A percentile compares a stretch with the other conserved stretches of the same genome.
phyloP scores from a whole-genome alignment of 2,888 invertebrate species.

The Cheiracanthium punctorium region DNA sequence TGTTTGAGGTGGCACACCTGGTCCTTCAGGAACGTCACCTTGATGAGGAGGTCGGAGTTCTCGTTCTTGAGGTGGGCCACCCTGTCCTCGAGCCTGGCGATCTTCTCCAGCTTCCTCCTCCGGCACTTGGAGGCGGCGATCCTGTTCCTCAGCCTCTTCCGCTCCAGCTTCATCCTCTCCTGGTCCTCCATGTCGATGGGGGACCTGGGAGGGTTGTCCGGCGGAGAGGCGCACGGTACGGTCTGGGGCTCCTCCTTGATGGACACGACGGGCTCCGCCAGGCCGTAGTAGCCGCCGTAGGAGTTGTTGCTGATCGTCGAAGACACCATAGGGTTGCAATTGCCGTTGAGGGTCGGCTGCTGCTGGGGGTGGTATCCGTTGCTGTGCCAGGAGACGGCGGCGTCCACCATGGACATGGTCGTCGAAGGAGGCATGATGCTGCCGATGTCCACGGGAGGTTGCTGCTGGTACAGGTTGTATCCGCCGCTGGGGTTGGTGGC shows the following conservation, averaged over 20 bases:
- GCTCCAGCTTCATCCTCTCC: constrained; percentile 95
- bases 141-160: constrained; percentile 96
- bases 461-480: constrained; percentile 7
- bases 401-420: constrained; percentile 40
- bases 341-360: constrained; percentile 28
- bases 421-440: constrained; percentile 43
- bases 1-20: constrained; percentile 93
- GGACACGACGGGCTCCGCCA: constrained; percentile 56
- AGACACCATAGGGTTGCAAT: constrained; percentile 47
- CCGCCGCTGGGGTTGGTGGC: constrained; percentile 77
- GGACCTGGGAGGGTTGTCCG: constrained; percentile 81
- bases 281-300: constrained; percentile 18
- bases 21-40: constrained; percentile 90
- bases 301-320: constrained; percentile 19
- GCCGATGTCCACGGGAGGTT: not conserved
- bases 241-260: constrained; percentile 93
- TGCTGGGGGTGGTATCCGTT: constrained; percentile 22
- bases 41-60: constrained; percentile 88
- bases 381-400: too few relatives aligned
- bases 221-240: constrained; percentile 84
- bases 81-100: constrained; percentile 95
- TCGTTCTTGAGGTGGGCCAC: constrained; percentile 92
- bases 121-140: constrained; percentile 98
- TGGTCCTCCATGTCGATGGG: constrained; percentile 98
- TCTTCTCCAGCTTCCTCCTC: constrained; percentile 95